A percentile compares a stretch with the other conserved stretches of the same genome.
phyloP scores from a whole-genome alignment of 1,140 invertebrate genomes.

The Drosophila ohnishii region DNA sequence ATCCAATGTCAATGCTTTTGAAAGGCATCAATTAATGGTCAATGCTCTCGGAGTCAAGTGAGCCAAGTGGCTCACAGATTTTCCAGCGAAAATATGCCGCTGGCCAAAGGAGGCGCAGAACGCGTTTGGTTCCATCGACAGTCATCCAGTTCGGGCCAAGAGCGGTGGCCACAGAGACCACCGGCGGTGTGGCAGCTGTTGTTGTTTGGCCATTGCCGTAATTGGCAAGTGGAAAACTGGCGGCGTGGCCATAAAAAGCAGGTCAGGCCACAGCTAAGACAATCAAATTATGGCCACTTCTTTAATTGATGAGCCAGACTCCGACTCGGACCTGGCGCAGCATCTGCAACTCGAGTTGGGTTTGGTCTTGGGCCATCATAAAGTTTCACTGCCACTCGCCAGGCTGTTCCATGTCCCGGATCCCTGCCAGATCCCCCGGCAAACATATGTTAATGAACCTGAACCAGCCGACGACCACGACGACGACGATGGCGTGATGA shows the following conservation, averaged over 20 bases:
- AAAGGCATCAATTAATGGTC: conserved; percentile 71
- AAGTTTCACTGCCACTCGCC: conserved; percentile 69
- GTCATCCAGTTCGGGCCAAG: conserved; percentile 56
- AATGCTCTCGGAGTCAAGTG: conserved; percentile 49
- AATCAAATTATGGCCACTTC: conserved; percentile 77
- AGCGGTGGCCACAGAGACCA: conserved; percentile 42
- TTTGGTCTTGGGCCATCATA: conserved; percentile 55
- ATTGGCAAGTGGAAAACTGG: conserved; percentile 77
- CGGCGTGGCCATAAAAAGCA: conserved; percentile 70
- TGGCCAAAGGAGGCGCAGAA: conserved; percentile 38
- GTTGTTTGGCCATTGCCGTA: conserved; percentile 44
- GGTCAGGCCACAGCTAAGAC: conserved; percentile 66
- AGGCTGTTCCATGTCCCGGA: conserved; percentile 39
- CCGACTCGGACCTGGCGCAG: neutral
- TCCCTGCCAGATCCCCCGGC: conserved; percentile 13
- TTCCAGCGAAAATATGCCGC: conserved; percentile 71
- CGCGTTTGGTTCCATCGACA: conserved; percentile 68
- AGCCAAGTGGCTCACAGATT: conserved; percentile 63
- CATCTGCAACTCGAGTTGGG: conserved; percentile 16
- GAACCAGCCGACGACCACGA: conserved; percentile 11
- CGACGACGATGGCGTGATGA: conserved; percentile 62
- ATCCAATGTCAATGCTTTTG: conserved; percentile 71
- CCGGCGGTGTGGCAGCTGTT: conserved; percentile 48
- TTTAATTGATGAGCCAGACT: conserved; percentile 66
- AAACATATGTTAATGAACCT: conserved; percentile 75